phyloP scores from a whole-genome alignment of 2,797 vertebrate species.

The Sphaeramia orbicularis region DNA sequence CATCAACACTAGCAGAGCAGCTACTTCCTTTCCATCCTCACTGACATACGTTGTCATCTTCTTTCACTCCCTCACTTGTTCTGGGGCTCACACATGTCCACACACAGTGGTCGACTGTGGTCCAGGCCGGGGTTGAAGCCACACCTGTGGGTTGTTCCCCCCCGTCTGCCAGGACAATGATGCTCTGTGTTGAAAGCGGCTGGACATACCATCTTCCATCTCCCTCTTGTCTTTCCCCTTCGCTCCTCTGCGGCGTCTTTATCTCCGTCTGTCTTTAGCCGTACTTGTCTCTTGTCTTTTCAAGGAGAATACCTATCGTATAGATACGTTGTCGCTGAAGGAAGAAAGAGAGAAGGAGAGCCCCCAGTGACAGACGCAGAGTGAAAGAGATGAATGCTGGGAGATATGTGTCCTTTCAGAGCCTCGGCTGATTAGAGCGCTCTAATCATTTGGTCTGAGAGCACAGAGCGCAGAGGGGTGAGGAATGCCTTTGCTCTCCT shows the following conservation, averaged over 20 bases:
- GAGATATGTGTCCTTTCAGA: slow-evolving; percentile 81
- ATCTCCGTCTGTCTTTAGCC: slow-evolving; percentile 54
- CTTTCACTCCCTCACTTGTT: slow-evolving; percentile 62
- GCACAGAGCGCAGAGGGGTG: slow-evolving; percentile 68
- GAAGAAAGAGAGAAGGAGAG: slow-evolving; percentile 41
- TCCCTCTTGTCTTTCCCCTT: slow-evolving; percentile 57
- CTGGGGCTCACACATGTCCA: slow-evolving; percentile 19
- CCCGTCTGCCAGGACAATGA: slow-evolving; percentile 76
- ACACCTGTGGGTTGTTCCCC: slow-evolving; percentile 72
- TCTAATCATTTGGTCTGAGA: slow-evolving; percentile 84
- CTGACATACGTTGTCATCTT: slow-evolving; percentile 74
- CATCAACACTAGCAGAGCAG: slow-evolving; percentile 58
- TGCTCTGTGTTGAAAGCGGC: slow-evolving; percentile 78
- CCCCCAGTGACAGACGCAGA: slow-evolving; percentile 62
- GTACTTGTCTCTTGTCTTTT: slow-evolving; percentile 60
- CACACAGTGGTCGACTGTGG: slow-evolving; percentile 55
- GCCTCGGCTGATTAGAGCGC: slow-evolving; percentile 78
- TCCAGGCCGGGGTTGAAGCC: slow-evolving; percentile 65
- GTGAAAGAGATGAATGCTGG: slow-evolving; percentile 76
- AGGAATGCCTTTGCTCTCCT: slow-evolving; percentile 82
- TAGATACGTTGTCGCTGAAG: slow-evolving; percentile 71
- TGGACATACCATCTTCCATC: slow-evolving; percentile 69
- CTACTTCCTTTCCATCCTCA: slow-evolving; percentile 62
- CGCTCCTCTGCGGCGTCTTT: slow-evolving; percentile 58
- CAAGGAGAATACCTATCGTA: slow-evolving; percentile 71